Conservation (phyloP, 2,113 vertebrate species). For the Willisornis vidua region DNA sequence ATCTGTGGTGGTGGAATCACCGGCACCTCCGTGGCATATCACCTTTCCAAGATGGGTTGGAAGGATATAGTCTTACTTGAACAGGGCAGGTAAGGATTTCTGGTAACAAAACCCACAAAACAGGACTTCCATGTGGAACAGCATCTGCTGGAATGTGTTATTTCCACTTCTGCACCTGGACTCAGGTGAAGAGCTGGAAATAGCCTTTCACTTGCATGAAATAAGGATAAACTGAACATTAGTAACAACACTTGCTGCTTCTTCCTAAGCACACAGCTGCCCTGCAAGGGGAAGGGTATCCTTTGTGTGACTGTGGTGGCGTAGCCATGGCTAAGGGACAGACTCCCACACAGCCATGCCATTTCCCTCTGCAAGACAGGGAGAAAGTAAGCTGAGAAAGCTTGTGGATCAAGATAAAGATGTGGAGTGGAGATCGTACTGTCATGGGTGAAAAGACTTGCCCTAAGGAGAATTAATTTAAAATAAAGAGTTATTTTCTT, state of each 20-base stretch:
- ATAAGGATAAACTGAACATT: neutral
- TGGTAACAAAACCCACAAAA: neutral
- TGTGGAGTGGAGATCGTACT: rapidly evolving
- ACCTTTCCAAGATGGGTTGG: slow-evolving; percentile 94
- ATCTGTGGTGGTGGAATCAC: slow-evolving; percentile 94
- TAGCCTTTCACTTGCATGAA: neutral
- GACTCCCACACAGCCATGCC: rapidly evolving
- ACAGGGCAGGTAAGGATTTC: slow-evolving; percentile 89
- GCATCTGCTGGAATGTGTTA: neutral
- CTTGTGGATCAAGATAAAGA: neutral
- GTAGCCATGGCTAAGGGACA: neutral
- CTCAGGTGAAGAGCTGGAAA: neutral
- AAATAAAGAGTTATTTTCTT: neutral
- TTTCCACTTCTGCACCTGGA: neutral
- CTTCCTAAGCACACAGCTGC: neutral
- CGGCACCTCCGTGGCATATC: slow-evolving; percentile 95
- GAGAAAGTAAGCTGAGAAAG: neutral
- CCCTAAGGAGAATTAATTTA: neutral
- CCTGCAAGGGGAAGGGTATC: neutral
- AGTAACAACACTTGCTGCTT: rapidly evolving
- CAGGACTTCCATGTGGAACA: rapidly evolving
- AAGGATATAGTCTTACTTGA: slow-evolving; percentile 91
- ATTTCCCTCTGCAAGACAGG: neutral
- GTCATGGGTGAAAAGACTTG: rapidly evolving
- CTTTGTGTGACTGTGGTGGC: neutral